Percentiles rank a stretch among this genome's conserved stretches.
These are phyloP conservation scores for Picathartes gymnocephalus DNA, from an alignment of 2,113 vertebrate species.

Conservation along the genomic window DNA sequence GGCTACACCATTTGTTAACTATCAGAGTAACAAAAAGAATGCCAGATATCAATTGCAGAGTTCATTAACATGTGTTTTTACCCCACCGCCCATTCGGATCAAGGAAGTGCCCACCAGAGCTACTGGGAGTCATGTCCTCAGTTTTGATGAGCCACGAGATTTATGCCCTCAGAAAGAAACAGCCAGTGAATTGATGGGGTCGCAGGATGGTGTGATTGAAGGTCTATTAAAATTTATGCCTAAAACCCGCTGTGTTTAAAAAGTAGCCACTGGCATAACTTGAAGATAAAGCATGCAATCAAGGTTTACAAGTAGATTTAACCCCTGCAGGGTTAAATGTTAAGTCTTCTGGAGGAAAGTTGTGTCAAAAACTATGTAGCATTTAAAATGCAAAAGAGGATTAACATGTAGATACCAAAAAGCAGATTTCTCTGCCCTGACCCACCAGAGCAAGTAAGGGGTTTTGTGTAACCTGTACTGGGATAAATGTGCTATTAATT, in stretches of 20 bases:
- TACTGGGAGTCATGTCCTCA: neutral
- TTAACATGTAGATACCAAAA: neutral
- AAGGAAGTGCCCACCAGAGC: neutral
- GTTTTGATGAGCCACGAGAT: neutral
- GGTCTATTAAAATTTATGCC: neutral
- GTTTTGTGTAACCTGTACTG: neutral
- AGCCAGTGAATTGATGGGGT: neutral
- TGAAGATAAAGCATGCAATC: neutral
- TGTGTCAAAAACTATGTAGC: neutral
- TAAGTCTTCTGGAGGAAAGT: neutral
- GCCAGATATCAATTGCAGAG: neutral
- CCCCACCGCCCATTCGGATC: fast-evolving
- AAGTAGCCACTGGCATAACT: neutral
- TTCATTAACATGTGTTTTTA: neutral
- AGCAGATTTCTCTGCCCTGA: neutral
- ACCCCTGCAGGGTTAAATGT: neutral
- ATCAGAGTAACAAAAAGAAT: neutral
- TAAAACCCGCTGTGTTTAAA: neutral
- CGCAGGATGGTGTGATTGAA: neutral
- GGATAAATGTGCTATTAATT: neutral
- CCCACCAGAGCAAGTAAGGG: neutral
- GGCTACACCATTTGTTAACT: neutral
- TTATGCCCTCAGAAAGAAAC: neutral
- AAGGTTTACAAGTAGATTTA: neutral
- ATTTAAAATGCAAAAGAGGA: neutral